Base-by-base conservation (phyloP, 2,888 invertebrate species). In the Antitype chi region DNA sequence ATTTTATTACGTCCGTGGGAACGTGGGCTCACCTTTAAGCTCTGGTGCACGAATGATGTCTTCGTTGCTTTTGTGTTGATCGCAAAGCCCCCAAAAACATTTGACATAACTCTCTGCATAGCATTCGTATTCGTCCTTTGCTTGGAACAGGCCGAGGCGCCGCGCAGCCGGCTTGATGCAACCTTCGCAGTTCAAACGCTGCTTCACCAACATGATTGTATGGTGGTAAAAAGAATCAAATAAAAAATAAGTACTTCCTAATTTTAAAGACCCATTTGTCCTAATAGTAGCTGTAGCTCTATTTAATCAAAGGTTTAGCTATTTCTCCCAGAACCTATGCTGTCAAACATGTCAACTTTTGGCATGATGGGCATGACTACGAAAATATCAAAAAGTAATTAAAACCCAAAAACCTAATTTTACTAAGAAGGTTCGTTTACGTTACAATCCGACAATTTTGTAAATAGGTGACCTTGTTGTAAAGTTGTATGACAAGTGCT, bases 51-150 rank as follows among this genome's bases (percentile, higher is more conserved):
- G 74, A 43, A 82, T 73, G 52, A 94, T 90, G 70, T 86, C 86
- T 28, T 93, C 92, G 4, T 85, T 82, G 79, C 94, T 94, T 77
- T 85, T 92, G 74, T 95, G 94, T 28, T 90, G 91, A 82, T 95
- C 95, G 80, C 96, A 96, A 8, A 96, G 87, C 8, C 92, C 91
- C 96, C 95, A 96, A 82, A 96, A 96, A 81, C 95, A 95, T 88
- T 95, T 95, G 38, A 95, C 87, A 75, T 96, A 96, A 84, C 93
- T 91, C 67, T 96, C 94, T 0, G 94, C 90, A 78, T 94, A 94
- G 81, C 95, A 95, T 77, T 94, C 94, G 62, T 91, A 94, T 49
- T 93, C 92, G 68, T 95, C 93, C 32, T 89, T 92, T 3, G 88
- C 88, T 80, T 91, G 90, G 75, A 94, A 92, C 20, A 93, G 87